Evolutionary conservation across 2,888 invertebrate species (phyloP), one percentile per base, ranked within the genome.

Genomic region (Serripes groenlandicus): DNA sequence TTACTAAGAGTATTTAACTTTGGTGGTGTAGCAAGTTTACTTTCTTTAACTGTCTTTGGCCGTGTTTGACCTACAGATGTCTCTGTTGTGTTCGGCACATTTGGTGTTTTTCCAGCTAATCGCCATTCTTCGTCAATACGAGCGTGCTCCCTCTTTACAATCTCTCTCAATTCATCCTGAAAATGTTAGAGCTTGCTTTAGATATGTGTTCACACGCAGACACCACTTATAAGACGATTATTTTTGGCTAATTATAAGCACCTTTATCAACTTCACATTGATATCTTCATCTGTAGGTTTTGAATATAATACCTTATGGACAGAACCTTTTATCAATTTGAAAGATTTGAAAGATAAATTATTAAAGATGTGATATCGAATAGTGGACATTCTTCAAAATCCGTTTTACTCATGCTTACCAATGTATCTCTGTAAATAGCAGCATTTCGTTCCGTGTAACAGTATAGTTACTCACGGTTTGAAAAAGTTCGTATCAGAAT

Each of bases 161-260:
- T 64, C 54, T 64, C 52, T 34, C 74, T 49, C 7, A 74, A 62
- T n/a, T 74, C 74, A 52, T 74, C 64, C 74, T 74, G 64, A 21
- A 35, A 37, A 70, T 28, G 18, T 34, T 30, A 9, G 26, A 1
- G 21, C n/a, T 15, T 34, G 32, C 11, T 30, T 11, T 18, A 56
- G 18, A 56, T 56, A 11, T n/a, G 7, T 11, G 23, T 56, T 5
- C 11, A 56, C 23, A 56, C 23, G n/a, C n/a, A n/a, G n/a, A n/a
- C n/a, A n/a, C n/a, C n/a, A n/a, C n/a, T n/a, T n/a, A n/a, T n/a
- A n/a, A n/a, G n/a, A n/a, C n/a, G n/a, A n/a, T n/a, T n/a, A n/a
- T n/a, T n/a, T n/a, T n/a, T n/a, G n/a, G n/a, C n/a, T n/a, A n/a
- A n/a, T n/a, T n/a, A n/a, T n/a, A n/a, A n/a, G n/a, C n/a, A n/a